phyloP scores from a whole-genome alignment of 2,113 vertebrate species.

The Mellivora capensis region DNA sequence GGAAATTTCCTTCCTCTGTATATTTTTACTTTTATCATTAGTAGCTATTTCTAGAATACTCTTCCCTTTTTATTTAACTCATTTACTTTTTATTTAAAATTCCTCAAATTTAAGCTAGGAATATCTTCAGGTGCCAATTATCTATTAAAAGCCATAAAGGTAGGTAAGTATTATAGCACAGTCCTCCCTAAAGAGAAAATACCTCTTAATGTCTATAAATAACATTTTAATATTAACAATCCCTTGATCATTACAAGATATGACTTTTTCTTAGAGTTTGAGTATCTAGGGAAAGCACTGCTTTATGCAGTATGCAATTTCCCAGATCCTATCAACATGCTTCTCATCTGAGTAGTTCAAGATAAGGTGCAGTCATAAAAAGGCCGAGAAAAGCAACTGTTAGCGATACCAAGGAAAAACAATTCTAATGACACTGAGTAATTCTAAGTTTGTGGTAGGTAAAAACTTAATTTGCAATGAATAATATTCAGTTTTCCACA shows the following conservation, averaged over 20 bases:
- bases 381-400: neutral
- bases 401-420: neutral
- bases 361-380: neutral
- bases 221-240: neutral
- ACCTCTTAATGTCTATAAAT: neutral
- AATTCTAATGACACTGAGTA: neutral
- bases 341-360: neutral
- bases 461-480: neutral
- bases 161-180: neutral
- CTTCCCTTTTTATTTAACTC: neutral
- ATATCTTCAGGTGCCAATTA: neutral
- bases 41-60: neutral
- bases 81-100: constrained; percentile 2
- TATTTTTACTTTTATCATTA: constrained; percentile 23
- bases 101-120: neutral
- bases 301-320: neutral
- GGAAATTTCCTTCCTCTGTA: neutral
- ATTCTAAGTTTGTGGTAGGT: neutral
- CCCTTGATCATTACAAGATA: neutral
- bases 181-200: neutral
- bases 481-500: neutral
- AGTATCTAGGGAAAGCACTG: neutral
- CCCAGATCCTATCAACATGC: neutral
- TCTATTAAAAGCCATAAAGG: neutral
- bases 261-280: neutral